Base-by-base conservation (phyloP, 2,888 invertebrate genomes). In the Orthonychiurus folsomi region DNA sequence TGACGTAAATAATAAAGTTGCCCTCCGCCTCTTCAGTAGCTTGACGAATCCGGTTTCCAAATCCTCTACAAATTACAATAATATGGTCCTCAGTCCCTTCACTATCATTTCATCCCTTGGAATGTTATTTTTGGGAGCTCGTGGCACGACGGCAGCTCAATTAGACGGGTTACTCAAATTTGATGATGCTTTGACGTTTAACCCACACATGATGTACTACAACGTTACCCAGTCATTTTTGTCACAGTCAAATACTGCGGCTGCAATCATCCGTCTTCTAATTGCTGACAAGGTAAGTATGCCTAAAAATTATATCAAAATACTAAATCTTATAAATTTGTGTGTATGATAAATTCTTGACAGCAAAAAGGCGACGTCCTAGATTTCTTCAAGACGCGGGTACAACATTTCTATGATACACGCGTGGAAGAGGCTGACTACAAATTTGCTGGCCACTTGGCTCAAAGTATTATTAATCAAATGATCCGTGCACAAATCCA, bases 131-230 rank as follows among this genome's bases (percentile, higher is more conserved):
- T 81, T 92, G 73, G 91, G 91, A 0, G 90, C 92, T 0, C 82
- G 88, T 69, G 91, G 91, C 1, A 84, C 88, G 1, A 92, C 92
- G 0, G 91, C 92, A 0, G 89, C 88, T 0, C 89, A 91, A 80
- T 89, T 93, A 87, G 91, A 92, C 75, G 89, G 90, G 74, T 84
- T 92, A 15, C 79, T 92, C 0, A 85, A 85, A 73, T 79, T 92
- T 20, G 92, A 92, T 75, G 89, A 92, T 68, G 89, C 91, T 84
- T 86, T 89, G 0, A 89, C 89, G 0, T 92, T 93, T 74, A 93
- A 92, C 77, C 92, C 92, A 0, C 92, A 93, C 76, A 82, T 90
- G 72, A 86, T 89, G 0, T 84, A 91, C 72, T 88, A 88, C 76
- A 91, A 91, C 75, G 86, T 92, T 23, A 89, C 89, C 0, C 89